Evolutionary conservation across 2,888 invertebrate genomes (phyloP), one percentile per base, ranked within the genome.

Genomic region (Siphlonurus alternatus): DNA sequence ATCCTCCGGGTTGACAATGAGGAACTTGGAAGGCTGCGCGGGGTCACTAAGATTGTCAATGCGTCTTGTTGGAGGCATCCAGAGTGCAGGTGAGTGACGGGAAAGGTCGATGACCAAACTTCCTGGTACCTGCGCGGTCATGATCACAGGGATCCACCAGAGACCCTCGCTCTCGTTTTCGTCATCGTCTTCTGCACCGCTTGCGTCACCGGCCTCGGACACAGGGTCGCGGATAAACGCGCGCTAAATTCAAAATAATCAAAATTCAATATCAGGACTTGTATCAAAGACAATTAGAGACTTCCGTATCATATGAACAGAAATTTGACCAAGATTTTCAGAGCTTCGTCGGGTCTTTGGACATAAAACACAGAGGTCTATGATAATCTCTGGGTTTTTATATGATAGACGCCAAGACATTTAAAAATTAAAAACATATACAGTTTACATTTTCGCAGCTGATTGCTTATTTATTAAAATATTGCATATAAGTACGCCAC

Each of bases 1-100:
- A 77, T 91, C 90, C 71, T 90, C 89, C 2, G 89, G 87, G 75
- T 91, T 92, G 0, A 90, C 80, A 64, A 92, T 86, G 61, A 91
- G 80, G 71, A 89, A 90, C 62, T 83, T 74, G 61, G 86, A 77
- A 23, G 78, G 75, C 0, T 88, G 70, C 7, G 74, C 78, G 1
- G 83, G 71, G 64, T 83, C 79, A 53, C 78, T 78, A 64, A 69
- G 60, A 76, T 76, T 63, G 80, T 81, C 67, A 23, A 64, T 53
- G 2, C 61, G 60, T 23, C 53, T 22, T 22, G 59, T 60, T 1
- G 64, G 64, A 23, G 59, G 59, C 64, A 64, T 64, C 64, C 64
- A 64, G 59, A 51, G 23, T 1, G 74, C 71, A 0, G 86, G 84
- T 0, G 76, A 79, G 0, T 79, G 79, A 65, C 82, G 79, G 2